Conservation (phyloP, 2,113 vertebrate genomes). For the Gnathonemus longibarbis region DNA sequence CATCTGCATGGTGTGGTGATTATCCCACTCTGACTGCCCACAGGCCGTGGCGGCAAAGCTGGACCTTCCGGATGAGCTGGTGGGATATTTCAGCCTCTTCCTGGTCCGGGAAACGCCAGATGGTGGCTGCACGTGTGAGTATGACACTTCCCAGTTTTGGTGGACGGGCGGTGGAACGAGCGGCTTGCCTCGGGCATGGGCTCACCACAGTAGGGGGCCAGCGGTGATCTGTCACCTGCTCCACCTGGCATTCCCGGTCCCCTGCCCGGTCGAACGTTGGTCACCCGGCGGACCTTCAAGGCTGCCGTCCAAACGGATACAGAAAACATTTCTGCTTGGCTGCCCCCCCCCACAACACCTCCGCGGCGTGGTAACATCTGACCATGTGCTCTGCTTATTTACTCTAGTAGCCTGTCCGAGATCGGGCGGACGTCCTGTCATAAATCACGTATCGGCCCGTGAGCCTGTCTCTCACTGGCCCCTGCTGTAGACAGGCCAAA, state of each 20-base stretch:
- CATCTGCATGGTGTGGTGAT: not conserved
- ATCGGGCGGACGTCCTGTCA: not conserved
- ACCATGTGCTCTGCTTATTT: not conserved
- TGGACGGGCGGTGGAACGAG: not conserved
- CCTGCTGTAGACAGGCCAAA: not conserved
- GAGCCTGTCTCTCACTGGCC: not conserved
- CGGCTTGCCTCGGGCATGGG: not conserved
- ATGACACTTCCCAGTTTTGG: slow-evolving; percentile 7
- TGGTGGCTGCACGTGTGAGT: slow-evolving; percentile 88
- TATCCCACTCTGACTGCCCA: not conserved
- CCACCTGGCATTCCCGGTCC: not conserved
- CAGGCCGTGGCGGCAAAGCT: slow-evolving; percentile 90
- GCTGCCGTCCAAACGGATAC: not conserved
- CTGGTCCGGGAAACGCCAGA: slow-evolving; percentile 79
- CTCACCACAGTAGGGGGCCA: not conserved
- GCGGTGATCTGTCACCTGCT: not conserved
- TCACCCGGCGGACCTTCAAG: not conserved
- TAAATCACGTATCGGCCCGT: not conserved
- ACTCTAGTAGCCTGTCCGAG: not conserved
- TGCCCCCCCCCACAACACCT: not conserved
- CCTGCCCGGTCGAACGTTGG: not conserved
- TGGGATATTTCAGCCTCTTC: slow-evolving; percentile 93
- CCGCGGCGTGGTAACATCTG: not conserved
- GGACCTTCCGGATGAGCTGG: slow-evolving; percentile 86
- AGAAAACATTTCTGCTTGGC: not conserved